Evolutionary conservation across 2,797 vertebrate genomes (phyloP), one percentile per base, ranked within the genome.

Genomic region (Ambastaia sidthimunki): DNA sequence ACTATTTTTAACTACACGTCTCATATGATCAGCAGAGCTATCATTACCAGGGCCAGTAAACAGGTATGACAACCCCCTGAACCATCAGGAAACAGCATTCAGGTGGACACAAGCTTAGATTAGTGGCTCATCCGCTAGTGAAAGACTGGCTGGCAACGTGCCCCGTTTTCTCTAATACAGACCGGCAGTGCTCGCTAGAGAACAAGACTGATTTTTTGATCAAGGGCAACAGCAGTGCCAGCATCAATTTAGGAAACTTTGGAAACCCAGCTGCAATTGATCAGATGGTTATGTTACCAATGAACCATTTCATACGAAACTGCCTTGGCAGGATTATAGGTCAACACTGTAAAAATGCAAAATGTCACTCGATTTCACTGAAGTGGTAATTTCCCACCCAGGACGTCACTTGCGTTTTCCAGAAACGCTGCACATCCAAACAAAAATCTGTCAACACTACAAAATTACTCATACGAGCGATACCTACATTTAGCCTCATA

Each of bases 91-190:
- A 74, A 54, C 63, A 37, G 76, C 13, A 15, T 16, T 5, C 18
- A 25, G 50, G n/a, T n/a, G 73, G 70, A 72, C 76, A 74, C 71
- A 68, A 18, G 70, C 80, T 86, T 28, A 84, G 75, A 78, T 79
- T 74, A 80, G 21, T 47, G 85, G 62, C 77, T 85, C 65, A 80
- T 80, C 82, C 63, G 71, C 63, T 47, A 44, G 65, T 82, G 76
- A 85, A 87, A 82, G 77, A 76, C 69, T 70, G 63, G 55, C 60
- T 85, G 84, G 84, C 82, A 69, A 37, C 18, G 4, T 37, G 75
- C 74, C 83, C 73, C 66, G 48, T 28, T 34, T 52, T 73, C 23
- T 71, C 52, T 73, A 86, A 86, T 85, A 76, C 70, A 80, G 69
- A 80, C 83, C 80, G 60, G 80, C 62, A 81, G 50, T 16, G 44